A percentile compares a stretch with the other conserved stretches of the same genome.
Conservation (phyloP, 2,888 invertebrate species). For the Caenorhabditis panamensis region DNA sequence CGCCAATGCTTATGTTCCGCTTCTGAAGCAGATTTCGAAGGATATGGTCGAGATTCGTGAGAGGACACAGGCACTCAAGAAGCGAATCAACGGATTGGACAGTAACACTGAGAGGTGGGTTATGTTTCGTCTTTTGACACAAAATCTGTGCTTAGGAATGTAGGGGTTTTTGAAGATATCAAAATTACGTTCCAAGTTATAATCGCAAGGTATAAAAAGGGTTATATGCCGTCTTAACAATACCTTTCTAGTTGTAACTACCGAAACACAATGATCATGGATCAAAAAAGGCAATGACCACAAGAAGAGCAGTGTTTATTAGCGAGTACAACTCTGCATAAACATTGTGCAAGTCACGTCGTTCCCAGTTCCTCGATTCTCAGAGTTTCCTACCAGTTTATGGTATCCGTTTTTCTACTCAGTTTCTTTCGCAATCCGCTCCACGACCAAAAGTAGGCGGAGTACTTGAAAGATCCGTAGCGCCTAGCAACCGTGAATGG, state of each 20-base stretch:
- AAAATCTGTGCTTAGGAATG: no score
- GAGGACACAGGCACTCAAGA: constrained; percentile 47
- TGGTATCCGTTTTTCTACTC: not conserved
- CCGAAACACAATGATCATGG: not conserved
- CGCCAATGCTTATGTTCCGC: constrained; percentile 50
- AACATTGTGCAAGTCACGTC: constrained; percentile 2
- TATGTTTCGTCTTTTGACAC: constrained; percentile 3
- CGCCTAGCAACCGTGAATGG: not conserved
- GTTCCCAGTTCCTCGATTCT: not conserved
- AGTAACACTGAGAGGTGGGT: not conserved
- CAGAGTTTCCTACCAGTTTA: no score
- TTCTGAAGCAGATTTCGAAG: constrained; percentile 56
- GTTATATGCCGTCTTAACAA: no score
- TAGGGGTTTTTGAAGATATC: no score
- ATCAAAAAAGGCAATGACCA: not conserved
- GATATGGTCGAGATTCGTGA: constrained; percentile 61
- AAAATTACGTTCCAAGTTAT: no score
- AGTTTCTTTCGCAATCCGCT: not conserved
- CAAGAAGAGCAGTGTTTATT: constrained; percentile 2
- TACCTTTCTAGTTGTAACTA: no score
- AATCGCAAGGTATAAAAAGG: no score
- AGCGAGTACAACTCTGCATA: not conserved
- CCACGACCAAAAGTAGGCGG: not conserved
- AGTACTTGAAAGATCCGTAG: not conserved
- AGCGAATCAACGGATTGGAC: constrained; percentile 12